Evolutionary conservation across 2,797 vertebrate species (phyloP), one percentile per base, ranked within the genome.

Genomic region (Pelobates cultripes): DNA sequence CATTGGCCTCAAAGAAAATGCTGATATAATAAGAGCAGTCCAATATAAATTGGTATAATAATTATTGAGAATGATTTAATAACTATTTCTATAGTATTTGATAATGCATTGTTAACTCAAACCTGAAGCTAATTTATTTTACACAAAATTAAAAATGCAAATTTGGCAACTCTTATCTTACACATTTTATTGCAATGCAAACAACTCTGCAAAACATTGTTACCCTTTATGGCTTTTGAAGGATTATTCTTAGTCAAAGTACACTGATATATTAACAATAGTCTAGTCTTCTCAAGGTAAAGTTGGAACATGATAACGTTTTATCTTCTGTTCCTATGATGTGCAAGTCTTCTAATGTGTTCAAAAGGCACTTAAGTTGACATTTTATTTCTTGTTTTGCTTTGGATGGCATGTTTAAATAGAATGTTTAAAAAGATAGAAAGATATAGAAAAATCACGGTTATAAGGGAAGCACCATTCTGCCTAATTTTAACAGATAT

Each of bases 301-400:
- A 60, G 4, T 60, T 60, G 1, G 57, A 60, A 14, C 3, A 3
- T 28, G 28, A 28, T 28, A 28, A 28, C 1, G 28, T 28, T 28
- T 14, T 60, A 14, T 60, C 12, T 4, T 4, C 4, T 13, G 4
- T 60, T 4, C 0, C 57, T 2, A 60, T 13, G 57, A 4, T 4
- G 4, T 14, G 4, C 3, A 13, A 13, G 9, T n/a, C 57, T 64
- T 64, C 60, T 17, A 55, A 66, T 72, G 43, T 70, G 60, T 76
- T 64, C 40, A 64, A 64, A 17, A 45, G 47, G 64, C 28, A 28
- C 28, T 61, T 43, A 17, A 47, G 74, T 28, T 77, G 57, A 77
- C 45, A 69, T 75, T 60, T n/a, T 40, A 14, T 76, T 71, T 17
- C 43, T 76, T 15, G 63, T 77, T 66, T 73, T 43, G 57, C 74